phyloP scores from a whole-genome alignment of 2,113 vertebrate species.

The Chrysemys picta region DNA sequence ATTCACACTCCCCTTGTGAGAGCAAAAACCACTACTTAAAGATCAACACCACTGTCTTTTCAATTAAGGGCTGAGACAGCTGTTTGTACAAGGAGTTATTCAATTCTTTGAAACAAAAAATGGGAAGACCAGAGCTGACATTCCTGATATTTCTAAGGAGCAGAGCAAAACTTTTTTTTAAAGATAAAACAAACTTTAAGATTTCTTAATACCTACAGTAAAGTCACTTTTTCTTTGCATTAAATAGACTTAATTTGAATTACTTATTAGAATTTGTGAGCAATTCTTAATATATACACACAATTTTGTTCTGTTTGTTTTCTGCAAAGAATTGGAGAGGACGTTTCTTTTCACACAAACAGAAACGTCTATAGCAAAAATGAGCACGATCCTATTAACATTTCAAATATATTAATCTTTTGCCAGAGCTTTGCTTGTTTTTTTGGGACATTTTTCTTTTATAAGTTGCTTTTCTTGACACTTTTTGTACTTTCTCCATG shows the following conservation, averaged over 20 bases:
- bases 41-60: not conserved
- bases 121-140: not conserved
- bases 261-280: not conserved
- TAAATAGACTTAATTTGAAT: not conserved
- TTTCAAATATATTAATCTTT: not conserved
- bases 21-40: conserved; percentile 56
- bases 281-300: not conserved
- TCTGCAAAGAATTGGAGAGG: not conserved
- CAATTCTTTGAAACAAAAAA: not conserved
- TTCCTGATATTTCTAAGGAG: not conserved
- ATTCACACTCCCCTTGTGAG: not conserved
- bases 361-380: not conserved
- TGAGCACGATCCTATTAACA: not conserved
- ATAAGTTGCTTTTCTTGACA: not conserved
- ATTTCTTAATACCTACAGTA: not conserved
- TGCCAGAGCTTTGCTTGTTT: not conserved
- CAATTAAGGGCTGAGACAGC: not conserved
- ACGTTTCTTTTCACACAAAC: not conserved
- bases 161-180: not conserved
- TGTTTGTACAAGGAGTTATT: conserved; percentile 8
- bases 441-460: not conserved
- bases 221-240: not conserved
- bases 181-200: not conserved
- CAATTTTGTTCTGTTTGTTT: not conserved
- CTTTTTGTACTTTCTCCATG: not conserved